phyloP scores from a whole-genome alignment of 2,113 vertebrate genomes.

The Hirundichthys speculiger region DNA sequence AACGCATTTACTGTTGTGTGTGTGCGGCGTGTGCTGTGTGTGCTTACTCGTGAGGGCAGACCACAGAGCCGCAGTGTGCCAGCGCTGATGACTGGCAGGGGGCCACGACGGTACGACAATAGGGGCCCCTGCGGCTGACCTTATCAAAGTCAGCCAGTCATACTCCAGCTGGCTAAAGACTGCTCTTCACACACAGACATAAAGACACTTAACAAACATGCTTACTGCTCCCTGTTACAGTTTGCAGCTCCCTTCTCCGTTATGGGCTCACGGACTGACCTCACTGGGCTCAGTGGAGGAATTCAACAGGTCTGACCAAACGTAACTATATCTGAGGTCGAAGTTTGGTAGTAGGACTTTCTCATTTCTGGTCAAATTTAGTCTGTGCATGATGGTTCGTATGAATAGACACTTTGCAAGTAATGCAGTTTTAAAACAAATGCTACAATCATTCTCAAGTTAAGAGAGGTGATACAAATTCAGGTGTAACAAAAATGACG shows the following conservation, averaged over 20 bases:
- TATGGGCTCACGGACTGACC: not conserved
- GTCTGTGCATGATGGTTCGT: not conserved
- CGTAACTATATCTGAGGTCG: not conserved
- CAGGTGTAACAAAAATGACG: no score
- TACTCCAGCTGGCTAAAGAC: constrained; percentile 59
- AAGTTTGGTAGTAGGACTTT: no score
- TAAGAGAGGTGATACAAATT: no score
- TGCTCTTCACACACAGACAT: constrained; percentile 31
- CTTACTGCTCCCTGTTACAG: constrained; percentile 40
- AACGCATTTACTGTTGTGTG: constrained; percentile 60
- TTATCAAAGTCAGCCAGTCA: constrained; percentile 76
- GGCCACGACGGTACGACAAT: constrained; percentile 63
- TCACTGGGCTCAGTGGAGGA: constrained; percentile 23
- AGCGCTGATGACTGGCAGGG: constrained; percentile 62
- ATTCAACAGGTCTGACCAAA: constrained; percentile 38
- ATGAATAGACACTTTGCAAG: not conserved
- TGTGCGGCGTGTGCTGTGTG: constrained; percentile 50
- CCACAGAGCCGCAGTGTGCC: constrained; percentile 41
- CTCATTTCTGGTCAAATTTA: not conserved
- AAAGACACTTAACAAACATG: constrained; percentile 24
- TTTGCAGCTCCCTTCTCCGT: constrained; percentile 43
- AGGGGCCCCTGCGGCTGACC: constrained; percentile 67
- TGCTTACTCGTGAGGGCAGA: constrained; percentile 40
- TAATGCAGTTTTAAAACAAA: no score
- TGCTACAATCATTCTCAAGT: no score